These are phyloP conservation scores for Columba livia DNA, from an alignment of 2,113 vertebrate species.

Conservation along the genomic window DNA sequence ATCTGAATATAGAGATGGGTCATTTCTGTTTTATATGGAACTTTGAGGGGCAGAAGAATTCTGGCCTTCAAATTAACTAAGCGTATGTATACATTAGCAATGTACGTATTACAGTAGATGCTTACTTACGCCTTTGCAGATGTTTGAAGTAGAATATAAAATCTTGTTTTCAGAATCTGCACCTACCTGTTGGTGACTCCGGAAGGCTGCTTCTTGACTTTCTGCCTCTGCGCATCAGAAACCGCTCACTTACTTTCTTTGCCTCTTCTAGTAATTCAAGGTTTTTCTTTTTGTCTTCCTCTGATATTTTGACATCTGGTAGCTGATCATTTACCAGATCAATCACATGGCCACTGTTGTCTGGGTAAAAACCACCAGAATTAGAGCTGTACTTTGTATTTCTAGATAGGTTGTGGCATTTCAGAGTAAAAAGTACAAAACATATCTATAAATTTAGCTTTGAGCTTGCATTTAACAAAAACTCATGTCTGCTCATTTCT, in stretches of 20 bases:
- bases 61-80: not conserved
- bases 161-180: not conserved
- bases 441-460: not conserved
- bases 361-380: slow-evolving; percentile 64
- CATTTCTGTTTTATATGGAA: not conserved
- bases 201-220: slow-evolving; percentile 87
- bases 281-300: slow-evolving; percentile 94
- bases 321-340: slow-evolving; percentile 91
- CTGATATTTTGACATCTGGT: slow-evolving; percentile 92
- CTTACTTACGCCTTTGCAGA: not conserved
- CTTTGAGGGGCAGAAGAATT: not conserved
- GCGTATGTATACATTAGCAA: not conserved
- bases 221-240: slow-evolving; percentile 88
- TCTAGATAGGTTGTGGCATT: not conserved
- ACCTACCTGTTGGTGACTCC: slow-evolving; percentile 85
- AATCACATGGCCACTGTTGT: slow-evolving; percentile 87
- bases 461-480: not conserved
- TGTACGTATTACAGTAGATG: not conserved
- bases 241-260: slow-evolving; percentile 91
- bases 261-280: slow-evolving; percentile 94
- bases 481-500: not conserved
- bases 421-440: not conserved
- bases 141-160: not conserved
- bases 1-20: not conserved
- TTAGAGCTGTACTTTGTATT: not conserved